Evolutionary conservation across 2,113 vertebrate species (phyloP).

Genomic region (Ahaetulla prasina): DNA sequence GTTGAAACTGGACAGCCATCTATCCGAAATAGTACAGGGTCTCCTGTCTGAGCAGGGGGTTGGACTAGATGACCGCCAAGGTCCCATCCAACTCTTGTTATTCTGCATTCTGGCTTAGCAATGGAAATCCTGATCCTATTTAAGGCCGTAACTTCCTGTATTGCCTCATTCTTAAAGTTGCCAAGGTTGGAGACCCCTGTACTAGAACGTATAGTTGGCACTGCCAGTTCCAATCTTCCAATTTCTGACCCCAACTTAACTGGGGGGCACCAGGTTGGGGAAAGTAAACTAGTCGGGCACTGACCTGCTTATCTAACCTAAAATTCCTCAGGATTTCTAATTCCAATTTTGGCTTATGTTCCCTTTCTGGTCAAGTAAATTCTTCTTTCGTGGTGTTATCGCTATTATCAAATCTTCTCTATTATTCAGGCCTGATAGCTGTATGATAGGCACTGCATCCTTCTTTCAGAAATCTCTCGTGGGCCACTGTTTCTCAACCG

Average conservation of each 20-base stretch:
- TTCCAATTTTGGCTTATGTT: background rate
- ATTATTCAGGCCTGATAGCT: background rate
- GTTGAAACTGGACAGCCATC: no score
- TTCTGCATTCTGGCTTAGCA: no score
- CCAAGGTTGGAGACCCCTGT: no score
- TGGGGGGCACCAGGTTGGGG: background rate
- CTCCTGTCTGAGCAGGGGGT: no score
- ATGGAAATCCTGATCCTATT: no score
- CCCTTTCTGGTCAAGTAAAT: background rate
- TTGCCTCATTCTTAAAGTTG: no score
- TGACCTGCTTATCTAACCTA: background rate
- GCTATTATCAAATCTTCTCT: background rate
- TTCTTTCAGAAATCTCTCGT: background rate
- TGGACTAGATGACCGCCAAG: no score
- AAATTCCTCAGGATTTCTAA: background rate
- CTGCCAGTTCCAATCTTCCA: background rate
- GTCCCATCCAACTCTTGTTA: no score
- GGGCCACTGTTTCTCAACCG: no score
- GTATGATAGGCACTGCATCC: no score
- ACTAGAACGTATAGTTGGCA: background rate
- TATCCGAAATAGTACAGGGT: no score
- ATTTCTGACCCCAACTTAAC: background rate
- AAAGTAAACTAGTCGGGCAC: background rate
- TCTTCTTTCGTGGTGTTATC: background rate
- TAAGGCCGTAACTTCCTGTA: no score